These are phyloP conservation scores for Drosophila orosa DNA, from an alignment of 1,140 invertebrate species.

Conservation along the genomic window DNA sequence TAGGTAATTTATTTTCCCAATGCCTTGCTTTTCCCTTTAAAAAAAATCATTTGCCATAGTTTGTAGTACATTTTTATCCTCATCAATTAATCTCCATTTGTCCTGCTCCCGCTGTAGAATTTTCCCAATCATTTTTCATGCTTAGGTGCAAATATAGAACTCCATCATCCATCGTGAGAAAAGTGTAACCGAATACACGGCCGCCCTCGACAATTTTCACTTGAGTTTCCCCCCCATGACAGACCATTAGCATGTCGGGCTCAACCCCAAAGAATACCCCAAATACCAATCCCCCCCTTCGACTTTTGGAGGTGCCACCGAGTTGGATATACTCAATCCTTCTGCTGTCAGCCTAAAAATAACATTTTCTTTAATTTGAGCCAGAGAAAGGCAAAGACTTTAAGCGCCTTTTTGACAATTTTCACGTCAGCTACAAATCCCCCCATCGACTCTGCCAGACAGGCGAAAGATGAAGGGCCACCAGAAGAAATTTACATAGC, in stretches of 20 bases:
- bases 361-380: slow-evolving; percentile 75
- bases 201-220: slow-evolving; percentile 39
- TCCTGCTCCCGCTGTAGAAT: slow-evolving; percentile 6
- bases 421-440: slow-evolving; percentile 78
- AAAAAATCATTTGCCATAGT: slow-evolving; percentile 15
- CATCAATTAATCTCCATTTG: slow-evolving; percentile 58
- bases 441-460: slow-evolving; percentile 51
- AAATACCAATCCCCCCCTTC: slow-evolving; percentile 19
- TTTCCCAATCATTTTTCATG: slow-evolving; percentile 49
- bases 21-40: not conserved
- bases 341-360: slow-evolving; percentile 75
- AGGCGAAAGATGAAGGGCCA: slow-evolving; percentile 48
- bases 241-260: slow-evolving; percentile 50
- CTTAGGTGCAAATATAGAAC: slow-evolving; percentile 58
- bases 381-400: slow-evolving; percentile 56
- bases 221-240: slow-evolving; percentile 21
- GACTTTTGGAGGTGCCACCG: slow-evolving; percentile 27
- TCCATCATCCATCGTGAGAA: slow-evolving; percentile 45
- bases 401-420: slow-evolving; percentile 81
- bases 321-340: slow-evolving; percentile 64
- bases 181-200: slow-evolving; percentile 39
- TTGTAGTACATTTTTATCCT: not conserved
- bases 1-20: too few relatives aligned
- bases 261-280: slow-evolving; percentile 30
- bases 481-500: slow-evolving; percentile 68